Base-by-base conservation (phyloP, 1,140 invertebrate genomes). In the Pogonus chalceus region DNA sequence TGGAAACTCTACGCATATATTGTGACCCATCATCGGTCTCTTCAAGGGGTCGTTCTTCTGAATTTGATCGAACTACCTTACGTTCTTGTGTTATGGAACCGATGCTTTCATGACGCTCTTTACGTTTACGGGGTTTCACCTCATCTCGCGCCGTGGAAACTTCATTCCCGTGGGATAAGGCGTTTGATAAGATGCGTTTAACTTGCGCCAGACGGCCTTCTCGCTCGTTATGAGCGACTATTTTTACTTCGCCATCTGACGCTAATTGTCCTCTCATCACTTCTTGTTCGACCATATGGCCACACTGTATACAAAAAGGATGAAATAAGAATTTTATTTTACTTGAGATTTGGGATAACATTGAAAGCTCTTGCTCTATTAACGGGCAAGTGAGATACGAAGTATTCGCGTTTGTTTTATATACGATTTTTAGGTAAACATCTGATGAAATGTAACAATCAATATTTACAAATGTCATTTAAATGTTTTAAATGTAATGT, bases 1-100 rank as follows among this genome's bases (percentile, higher is more conserved):
- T 82, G 37, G 78, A 81, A 3, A 82, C 80, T 53, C 80, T 67
- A 26, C 81, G 69, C 23, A 82, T 82, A 26, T 72, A 72, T 37
- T 74, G 72, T 20, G 68, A 64, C 10, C 66, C 62, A 20, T 73
- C 68, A 10, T 65, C 62, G 21, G 62, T 63, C 49, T 67, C 69
- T 52, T 74, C 68, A 18, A 53, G 53, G 53, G 76, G 75, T 35
- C 72, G 67, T 64, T 81, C 85, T 64, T 87, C 85, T 57, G 84
- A 87, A 69, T 82, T 86, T 50, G 79, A 87, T 71, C 84, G 80
- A 60, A 87, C 81, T 43, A 88, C 76, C 67, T 88, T 90, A 51
- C 84, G 76, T 65, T 90, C 86, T 62, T 83, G 79, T 16, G 72
- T 78, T 56, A 73, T 69, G 31, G 77, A 82, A 23, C 79, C 81